A percentile compares a stretch with the other conserved stretches of the same genome.
Conservation (phyloP, 2,113 vertebrate genomes). For the Barbus barbus region DNA sequence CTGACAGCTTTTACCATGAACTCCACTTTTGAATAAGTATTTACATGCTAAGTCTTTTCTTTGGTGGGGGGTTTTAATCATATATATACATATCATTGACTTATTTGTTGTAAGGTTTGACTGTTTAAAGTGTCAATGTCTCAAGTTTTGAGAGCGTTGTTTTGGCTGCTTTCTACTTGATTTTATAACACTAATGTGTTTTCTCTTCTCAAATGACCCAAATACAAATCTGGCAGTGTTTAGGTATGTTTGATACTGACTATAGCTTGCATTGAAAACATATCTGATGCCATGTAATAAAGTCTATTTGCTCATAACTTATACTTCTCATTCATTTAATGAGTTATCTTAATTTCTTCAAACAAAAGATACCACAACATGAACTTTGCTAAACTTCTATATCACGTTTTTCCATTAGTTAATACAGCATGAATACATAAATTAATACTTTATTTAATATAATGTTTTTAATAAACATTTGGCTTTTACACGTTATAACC, state of each 20-base stretch:
- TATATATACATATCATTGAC: neutral
- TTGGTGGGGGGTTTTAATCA: constrained; percentile 12
- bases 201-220: neutral
- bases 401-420: neutral
- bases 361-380: neutral
- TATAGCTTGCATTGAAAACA: constrained; percentile 36
- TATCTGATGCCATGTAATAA: constrained; percentile 43
- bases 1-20: neutral
- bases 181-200: constrained; percentile 20
- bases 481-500: neutral
- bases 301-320: constrained; percentile 51
- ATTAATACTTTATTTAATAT: too few relatives aligned
- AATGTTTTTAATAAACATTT: too few relatives aligned
- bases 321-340: neutral
- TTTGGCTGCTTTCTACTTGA: neutral
- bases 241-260: constrained; percentile 42
- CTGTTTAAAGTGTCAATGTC: neutral
- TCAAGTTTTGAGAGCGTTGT: constrained; percentile 9
- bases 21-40: constrained; percentile 3
- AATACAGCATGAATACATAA: neutral
- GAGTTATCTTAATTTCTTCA: neutral
- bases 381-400: neutral
- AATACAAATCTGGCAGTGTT: constrained; percentile 31
- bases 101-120: constrained; percentile 7
- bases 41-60: neutral